Evolutionary conservation across 2,888 invertebrate species (phyloP).

Genomic region (Synanthedon formicaeformis): DNA sequence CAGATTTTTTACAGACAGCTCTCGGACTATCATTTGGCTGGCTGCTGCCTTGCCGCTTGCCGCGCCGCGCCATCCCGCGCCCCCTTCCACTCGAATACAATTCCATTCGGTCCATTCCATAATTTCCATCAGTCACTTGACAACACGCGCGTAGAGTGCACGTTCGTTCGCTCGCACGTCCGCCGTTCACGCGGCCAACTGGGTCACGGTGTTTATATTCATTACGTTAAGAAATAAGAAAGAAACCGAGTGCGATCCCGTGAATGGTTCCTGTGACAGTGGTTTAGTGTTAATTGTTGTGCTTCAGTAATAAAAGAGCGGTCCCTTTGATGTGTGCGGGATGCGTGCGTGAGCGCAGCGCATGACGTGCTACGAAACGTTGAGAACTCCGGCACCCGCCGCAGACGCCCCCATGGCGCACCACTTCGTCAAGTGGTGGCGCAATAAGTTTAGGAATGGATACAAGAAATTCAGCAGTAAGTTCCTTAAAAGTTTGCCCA

Average conservation of each 20-base stretch:
- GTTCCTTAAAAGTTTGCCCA: conserved; percentile 14
- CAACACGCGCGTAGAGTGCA: conserved; percentile 40
- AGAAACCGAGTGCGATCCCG: conserved; percentile 34
- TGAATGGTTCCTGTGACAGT: conserved; percentile 48
- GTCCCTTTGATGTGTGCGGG: conserved; percentile 65
- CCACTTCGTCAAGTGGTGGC: conserved; percentile 83
- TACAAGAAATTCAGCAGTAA: conserved; percentile 81
- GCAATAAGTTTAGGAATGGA: conserved; percentile 80
- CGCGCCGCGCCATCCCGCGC: conserved; percentile 21
- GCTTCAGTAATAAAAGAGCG: conserved; percentile 43
- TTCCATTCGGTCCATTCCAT: conserved; percentile 18
- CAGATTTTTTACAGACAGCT: not conserved
- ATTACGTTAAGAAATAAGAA: conserved; percentile 29
- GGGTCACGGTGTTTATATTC: conserved; percentile 52
- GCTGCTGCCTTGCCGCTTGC: conserved; percentile 18
- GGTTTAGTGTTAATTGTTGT: conserved; percentile 32
- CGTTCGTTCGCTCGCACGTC: conserved; percentile 25
- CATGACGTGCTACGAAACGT: conserved; percentile 72
- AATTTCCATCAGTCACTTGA: conserved; percentile 48
- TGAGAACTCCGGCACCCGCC: conserved; percentile 69
- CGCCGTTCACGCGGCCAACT: conserved; percentile 60
- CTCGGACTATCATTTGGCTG: conserved; percentile 1
- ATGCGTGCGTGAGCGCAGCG: conserved; percentile 71
- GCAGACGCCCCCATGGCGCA: conserved; percentile 77
- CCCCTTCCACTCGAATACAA: conserved; percentile 13